Evolutionary conservation across 2,113 vertebrate genomes (phyloP).

Genomic region (Platysternon megacephalum): DNA sequence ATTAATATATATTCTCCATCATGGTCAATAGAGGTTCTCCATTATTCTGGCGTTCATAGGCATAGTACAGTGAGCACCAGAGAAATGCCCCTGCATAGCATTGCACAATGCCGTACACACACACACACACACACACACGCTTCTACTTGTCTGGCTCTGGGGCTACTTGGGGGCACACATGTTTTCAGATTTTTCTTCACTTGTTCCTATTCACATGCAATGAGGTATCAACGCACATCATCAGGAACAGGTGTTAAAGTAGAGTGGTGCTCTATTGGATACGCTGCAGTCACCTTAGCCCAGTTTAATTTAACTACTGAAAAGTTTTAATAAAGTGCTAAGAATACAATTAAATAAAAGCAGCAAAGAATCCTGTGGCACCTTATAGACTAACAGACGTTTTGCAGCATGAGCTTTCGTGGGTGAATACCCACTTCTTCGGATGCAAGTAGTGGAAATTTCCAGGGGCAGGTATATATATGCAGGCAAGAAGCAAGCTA

Average conservation of each 20-base stretch:
- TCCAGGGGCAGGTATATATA: too few species aligned
- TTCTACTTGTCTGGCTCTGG: not conserved
- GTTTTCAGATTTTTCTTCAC: rapidly evolving
- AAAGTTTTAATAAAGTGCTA: not conserved
- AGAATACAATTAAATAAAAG: not conserved
- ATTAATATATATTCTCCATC: not conserved
- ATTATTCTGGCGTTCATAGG: not conserved
- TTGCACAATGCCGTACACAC: rapidly evolving
- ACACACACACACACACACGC: rapidly evolving
- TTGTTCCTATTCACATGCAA: not conserved
- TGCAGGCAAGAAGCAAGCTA: too few species aligned
- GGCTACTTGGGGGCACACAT: not conserved
- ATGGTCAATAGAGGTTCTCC: not conserved
- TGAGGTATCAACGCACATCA: not conserved
- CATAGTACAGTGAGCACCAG: not conserved
- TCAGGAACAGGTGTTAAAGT: not conserved
- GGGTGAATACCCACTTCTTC: too few species aligned
- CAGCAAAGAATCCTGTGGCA: too few species aligned
- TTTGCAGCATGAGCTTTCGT: too few species aligned
- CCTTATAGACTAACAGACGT: too few species aligned
- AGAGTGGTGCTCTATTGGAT: not conserved
- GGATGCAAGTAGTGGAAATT: too few species aligned
- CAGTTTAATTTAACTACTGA: not conserved
- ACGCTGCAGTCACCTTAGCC: not conserved
- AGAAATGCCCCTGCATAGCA: not conserved